Evolutionary conservation across 2,113 vertebrate genomes (phyloP).

Genomic region (Phalacrocorax pelagicus): DNA sequence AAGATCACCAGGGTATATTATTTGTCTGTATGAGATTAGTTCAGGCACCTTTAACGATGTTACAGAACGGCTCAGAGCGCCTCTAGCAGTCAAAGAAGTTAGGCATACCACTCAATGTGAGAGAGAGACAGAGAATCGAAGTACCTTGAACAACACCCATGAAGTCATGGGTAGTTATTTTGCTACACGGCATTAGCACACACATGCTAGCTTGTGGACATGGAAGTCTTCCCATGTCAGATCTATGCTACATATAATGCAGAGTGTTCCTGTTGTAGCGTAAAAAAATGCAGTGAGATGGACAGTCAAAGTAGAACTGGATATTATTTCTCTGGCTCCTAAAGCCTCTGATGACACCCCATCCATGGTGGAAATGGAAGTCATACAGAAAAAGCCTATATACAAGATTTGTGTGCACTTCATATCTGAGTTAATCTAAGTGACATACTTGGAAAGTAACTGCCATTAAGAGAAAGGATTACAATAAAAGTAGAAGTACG

Average conservation of each 20-base stretch:
- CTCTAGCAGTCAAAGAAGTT: neutral
- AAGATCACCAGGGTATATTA: neutral
- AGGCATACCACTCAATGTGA: neutral
- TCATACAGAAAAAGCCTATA: neutral
- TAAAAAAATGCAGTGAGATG: neutral
- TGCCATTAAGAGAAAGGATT: conserved; percentile 23
- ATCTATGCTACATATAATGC: neutral
- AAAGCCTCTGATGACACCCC: neutral
- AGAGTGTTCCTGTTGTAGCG: neutral
- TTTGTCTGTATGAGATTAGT: neutral
- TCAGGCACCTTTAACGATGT: neutral
- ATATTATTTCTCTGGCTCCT: neutral
- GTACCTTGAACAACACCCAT: neutral
- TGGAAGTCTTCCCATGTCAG: neutral
- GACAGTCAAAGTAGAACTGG: neutral
- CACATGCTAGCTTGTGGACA: neutral
- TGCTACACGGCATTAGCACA: neutral
- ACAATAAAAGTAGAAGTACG: conserved; percentile 33
- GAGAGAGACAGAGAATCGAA: neutral
- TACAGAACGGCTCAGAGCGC: neutral
- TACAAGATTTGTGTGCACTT: neutral
- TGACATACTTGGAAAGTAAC: conserved; percentile 9
- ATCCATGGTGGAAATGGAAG: neutral
- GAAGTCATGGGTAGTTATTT: neutral
- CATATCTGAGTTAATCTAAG: neutral